These are phyloP conservation scores for Nicator chloris DNA, from an alignment of 2,113 vertebrate species.

Conservation along the genomic window DNA sequence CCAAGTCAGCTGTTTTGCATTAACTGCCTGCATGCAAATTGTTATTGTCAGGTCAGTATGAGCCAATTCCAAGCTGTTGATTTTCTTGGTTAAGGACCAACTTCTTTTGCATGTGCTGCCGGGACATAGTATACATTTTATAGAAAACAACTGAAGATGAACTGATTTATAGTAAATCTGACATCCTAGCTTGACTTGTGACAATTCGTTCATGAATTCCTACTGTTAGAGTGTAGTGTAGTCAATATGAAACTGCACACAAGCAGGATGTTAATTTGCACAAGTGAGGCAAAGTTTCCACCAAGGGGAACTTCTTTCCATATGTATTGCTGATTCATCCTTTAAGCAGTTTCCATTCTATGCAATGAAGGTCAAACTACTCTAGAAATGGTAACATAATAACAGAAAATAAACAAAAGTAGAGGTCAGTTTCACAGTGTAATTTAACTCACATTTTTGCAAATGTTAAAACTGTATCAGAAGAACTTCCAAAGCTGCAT, in stretches of 20 bases:
- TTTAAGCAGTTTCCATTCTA: background rate
- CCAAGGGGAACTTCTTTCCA: background rate
- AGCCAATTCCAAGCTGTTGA: background rate
- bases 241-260: background rate
- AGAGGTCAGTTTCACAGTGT: background rate
- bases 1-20: background rate
- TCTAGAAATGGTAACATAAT: background rate
- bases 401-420: background rate
- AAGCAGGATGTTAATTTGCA: background rate
- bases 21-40: slow-evolving; percentile 4
- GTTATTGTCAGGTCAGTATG: background rate
- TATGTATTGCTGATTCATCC: background rate
- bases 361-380: background rate
- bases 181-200: background rate
- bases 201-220: background rate
- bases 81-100: background rate
- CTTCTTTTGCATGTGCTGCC: background rate
- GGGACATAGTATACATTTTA: background rate
- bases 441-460: background rate
- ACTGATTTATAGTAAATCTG: background rate
- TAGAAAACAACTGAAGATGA: background rate
- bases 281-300: background rate
- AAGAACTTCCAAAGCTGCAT: background rate
- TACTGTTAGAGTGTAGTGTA: background rate
- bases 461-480: background rate